Evolutionary conservation across 2,113 vertebrate genomes (phyloP).

Genomic region (Cheirogaleus medius): DNA sequence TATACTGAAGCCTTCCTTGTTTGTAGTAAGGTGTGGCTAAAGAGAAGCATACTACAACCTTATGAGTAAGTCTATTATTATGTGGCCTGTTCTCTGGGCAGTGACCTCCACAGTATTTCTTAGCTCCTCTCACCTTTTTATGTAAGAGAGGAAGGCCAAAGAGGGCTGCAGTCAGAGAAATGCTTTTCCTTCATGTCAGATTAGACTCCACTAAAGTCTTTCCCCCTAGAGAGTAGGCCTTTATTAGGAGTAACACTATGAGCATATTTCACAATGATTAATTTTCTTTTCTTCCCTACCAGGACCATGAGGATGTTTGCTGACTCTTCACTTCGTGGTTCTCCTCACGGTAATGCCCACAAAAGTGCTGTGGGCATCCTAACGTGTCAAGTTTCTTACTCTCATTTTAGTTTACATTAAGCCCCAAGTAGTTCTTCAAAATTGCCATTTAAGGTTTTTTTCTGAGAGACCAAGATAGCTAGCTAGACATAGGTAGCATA

Average conservation of each 20-base stretch:
- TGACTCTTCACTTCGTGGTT: background rate
- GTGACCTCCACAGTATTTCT: background rate
- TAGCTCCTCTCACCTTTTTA: background rate
- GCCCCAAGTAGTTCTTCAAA: background rate
- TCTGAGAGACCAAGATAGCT: too few relatives aligned
- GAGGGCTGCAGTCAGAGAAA: background rate
- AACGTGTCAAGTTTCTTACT: background rate
- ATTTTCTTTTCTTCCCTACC: too few relatives aligned
- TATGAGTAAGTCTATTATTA: background rate
- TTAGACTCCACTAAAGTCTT: too few relatives aligned
- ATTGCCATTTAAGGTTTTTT: background rate
- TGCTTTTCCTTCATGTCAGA: background rate
- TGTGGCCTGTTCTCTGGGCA: background rate
- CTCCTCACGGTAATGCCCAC: background rate
- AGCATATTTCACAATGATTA: background rate
- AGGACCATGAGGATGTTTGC: accelerated
- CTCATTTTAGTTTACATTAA: background rate
- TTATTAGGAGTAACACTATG: background rate
- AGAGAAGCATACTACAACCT: background rate
- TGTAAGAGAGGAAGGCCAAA: background rate
- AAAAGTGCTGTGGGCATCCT: background rate
- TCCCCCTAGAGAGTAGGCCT: background rate
- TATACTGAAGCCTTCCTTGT: background rate
- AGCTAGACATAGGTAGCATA: too few relatives aligned
- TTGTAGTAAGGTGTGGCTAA: background rate